A percentile compares a stretch with the other conserved stretches of the same genome.
phyloP scores from a whole-genome alignment of 2,888 invertebrate genomes.

The Choreutis nemorana region DNA sequence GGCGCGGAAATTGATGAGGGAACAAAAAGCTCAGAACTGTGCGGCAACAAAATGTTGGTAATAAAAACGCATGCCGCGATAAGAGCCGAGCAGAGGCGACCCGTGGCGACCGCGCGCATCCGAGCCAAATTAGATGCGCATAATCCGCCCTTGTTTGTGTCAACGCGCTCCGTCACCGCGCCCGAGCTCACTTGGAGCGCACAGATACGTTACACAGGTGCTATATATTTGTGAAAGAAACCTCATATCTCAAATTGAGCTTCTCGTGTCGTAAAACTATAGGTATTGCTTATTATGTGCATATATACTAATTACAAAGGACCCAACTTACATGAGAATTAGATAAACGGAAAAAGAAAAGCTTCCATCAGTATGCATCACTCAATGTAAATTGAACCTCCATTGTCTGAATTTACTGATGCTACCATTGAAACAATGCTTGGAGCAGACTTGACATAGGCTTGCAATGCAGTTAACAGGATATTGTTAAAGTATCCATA shows the following conservation, averaged over 20 bases:
- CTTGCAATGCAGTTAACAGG: too few relatives aligned
- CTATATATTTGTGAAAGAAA: too few relatives aligned
- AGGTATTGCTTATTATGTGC: too few relatives aligned
- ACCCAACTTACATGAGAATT: too few relatives aligned
- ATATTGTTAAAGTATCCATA: too few relatives aligned
- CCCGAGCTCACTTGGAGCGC: too few relatives aligned
- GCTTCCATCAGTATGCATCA: too few relatives aligned
- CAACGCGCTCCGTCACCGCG: slow-evolving; percentile 8
- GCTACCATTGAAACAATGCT: slow-evolving; percentile 18
- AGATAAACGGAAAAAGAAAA: too few relatives aligned
- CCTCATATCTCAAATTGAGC: too few relatives aligned
- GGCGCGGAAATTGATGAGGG: slow-evolving; percentile 64
- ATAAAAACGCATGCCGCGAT: slow-evolving; percentile 51
- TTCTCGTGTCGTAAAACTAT: too few relatives aligned
- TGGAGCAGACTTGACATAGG: too few relatives aligned
- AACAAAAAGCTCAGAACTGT: slow-evolving; percentile 49
- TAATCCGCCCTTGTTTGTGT: slow-evolving; percentile 31
- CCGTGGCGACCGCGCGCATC: slow-evolving; percentile 21
- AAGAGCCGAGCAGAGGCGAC: slow-evolving; percentile 23
- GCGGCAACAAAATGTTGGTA: slow-evolving; percentile 57
- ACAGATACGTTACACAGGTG: neutral
- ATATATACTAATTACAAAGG: too few relatives aligned
- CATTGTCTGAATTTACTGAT: slow-evolving; percentile 28
- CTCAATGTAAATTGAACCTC: slow-evolving; percentile 30
- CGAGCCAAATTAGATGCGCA: slow-evolving; percentile 58